phyloP scores from a whole-genome alignment of 2,888 invertebrate species.

The Melanophora roralis region DNA sequence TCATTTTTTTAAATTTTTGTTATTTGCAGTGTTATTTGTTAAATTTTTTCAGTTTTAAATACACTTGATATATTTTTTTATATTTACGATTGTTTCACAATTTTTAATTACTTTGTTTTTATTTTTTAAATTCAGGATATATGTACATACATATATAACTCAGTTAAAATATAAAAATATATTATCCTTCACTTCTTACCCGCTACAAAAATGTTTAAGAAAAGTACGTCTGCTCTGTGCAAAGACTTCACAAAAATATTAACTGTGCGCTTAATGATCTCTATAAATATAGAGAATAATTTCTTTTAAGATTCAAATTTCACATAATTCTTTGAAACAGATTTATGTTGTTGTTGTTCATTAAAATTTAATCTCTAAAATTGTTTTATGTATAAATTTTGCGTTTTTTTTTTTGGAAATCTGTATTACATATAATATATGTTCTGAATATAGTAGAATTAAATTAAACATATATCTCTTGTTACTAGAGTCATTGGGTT shows the following conservation, averaged over 20 bases:
- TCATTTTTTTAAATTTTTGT: no score
- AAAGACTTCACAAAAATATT: constrained; percentile 50
- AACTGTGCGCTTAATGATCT: neutral
- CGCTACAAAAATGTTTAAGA: constrained; percentile 49
- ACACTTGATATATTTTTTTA: no score
- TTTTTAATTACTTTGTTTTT: no score
- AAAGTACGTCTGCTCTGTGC: constrained; percentile 50
- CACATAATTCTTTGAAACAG: constrained; percentile 1
- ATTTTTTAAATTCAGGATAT: no score
- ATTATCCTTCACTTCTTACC: constrained; percentile 41
- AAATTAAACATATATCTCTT: no score
- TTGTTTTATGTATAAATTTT: no score
- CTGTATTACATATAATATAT: constrained; percentile 15
- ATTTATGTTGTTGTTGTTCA: constrained; percentile 12
- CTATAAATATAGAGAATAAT: constrained; percentile 37
- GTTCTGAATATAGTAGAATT: no score
- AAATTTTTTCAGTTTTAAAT: no score
- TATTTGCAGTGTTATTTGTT: no score
- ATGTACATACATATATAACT: no score
- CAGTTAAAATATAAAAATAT: neutral
- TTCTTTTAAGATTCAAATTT: neutral
- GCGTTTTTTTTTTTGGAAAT: no score
- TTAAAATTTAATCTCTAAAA: constrained; percentile 16
- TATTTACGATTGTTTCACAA: no score
- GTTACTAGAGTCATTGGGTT: neutral